Evolutionary conservation across 2,113 vertebrate genomes (phyloP), one percentile per base, ranked within the genome.

Genomic region (Actenoides hombroni): DNA sequence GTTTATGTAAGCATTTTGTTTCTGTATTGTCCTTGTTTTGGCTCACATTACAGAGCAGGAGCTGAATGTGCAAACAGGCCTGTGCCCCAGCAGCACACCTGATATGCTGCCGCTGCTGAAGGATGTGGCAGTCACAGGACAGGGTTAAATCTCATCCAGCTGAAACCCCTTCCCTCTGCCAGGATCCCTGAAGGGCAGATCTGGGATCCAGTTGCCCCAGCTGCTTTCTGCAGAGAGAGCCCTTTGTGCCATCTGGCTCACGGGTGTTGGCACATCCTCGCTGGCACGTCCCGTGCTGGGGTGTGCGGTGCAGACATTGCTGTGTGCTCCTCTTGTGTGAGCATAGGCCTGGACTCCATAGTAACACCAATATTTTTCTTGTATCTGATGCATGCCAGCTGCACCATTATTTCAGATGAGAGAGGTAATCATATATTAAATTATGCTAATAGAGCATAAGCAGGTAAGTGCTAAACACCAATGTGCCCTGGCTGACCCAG

Each of bases 1-100:
- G 1, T 35, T 73, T 37, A 8, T 5, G n/a, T 63, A 81, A 67
- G 19, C 2, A 0, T 8, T 29, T 25, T 53, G 46, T 84, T 53
- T 37, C 48, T 35, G 0, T 11, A 1, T 39, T 11, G 40, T 3
- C 61, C 46, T 65, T 0, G 0, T 14, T 74, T 7, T 51, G 39
- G 42, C 35, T 87, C 51, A 0, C 4, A 0, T 42, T 63, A 6
- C 4, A 3, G 78, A 67, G 51, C 44, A 56, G 73, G 3, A 15
- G 59, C n/a, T 92, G 82, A 54, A 13, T 42, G 33, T 2, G 5
- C 0, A 1, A 23, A 5, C n/a, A 28, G 48, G 51, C 16, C 42
- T 25, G 53, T 83, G 88, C 48, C 46, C 42, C 54, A 16, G 75
- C 63, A 73, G 35, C 81, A 48, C 48, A 3, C 20, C 44, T 56